Evolutionary conservation across 2,888 invertebrate species (phyloP).

Genomic region (Bruchidius siliquastri): DNA sequence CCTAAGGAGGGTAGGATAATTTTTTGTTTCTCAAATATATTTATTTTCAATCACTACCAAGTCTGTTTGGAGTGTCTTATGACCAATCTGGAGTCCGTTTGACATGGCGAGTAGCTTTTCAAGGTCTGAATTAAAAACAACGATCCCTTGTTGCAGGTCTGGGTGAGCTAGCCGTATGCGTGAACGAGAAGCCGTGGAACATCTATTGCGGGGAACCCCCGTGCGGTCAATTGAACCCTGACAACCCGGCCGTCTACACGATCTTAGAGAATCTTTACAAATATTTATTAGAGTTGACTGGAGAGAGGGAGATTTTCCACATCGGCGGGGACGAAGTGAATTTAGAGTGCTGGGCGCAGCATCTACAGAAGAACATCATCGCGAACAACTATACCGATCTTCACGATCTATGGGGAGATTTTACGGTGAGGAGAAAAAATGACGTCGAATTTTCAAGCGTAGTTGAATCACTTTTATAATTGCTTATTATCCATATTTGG

Average conservation of each 20-base stretch:
- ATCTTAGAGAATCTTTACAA: slow-evolving; percentile 68
- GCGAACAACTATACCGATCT: slow-evolving; percentile 64
- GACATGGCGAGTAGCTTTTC: no score
- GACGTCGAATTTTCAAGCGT: no score
- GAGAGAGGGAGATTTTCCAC: slow-evolving; percentile 74
- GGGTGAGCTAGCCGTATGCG: slow-evolving; percentile 74
- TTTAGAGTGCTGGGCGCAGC: slow-evolving; percentile 70
- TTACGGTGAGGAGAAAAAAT: slow-evolving; percentile 57
- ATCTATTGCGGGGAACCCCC: slow-evolving; percentile 81
- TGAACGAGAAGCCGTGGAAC: slow-evolving; percentile 73
- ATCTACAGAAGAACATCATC: slow-evolving; percentile 37
- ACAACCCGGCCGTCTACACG: slow-evolving; percentile 71
- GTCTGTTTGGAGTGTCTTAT: no score
- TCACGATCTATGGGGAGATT: slow-evolving; percentile 75
- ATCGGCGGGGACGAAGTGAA: slow-evolving; percentile 82
- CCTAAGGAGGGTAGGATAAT: slow-evolving; percentile 55
- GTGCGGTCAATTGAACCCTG: slow-evolving; percentile 80
- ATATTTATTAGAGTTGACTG: slow-evolving; percentile 72
- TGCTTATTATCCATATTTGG: no score
- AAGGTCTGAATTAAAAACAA: no score
- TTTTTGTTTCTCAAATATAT: no score
- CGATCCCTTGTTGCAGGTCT: slow-evolving; percentile 38
- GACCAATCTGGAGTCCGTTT: no score
- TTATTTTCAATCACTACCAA: no score
- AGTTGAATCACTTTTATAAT: no score